These are phyloP conservation scores for Carapus acus DNA, from an alignment of 2,797 vertebrate species.

Conservation along the genomic window DNA sequence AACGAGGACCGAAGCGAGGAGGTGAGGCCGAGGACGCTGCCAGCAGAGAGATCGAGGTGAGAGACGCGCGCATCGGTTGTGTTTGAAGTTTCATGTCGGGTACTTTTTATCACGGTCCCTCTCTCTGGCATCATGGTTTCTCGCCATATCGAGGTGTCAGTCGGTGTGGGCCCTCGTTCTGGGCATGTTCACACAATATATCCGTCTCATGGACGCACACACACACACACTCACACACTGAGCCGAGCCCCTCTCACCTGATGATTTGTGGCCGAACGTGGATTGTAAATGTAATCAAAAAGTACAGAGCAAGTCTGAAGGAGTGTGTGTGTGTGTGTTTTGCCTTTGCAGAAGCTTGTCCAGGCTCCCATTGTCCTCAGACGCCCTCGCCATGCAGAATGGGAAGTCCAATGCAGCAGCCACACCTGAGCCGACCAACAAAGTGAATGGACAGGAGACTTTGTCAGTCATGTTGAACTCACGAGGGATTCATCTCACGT, in stretches of 20 bases:
- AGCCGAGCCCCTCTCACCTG: neutral
- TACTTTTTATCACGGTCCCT: no score
- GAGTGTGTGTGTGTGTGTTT: conserved; percentile 10
- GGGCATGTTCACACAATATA: neutral
- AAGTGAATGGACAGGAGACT: no score
- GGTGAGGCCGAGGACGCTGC: conserved; percentile 32
- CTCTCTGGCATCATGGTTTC: no score
- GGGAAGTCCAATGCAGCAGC: conserved; percentile 47
- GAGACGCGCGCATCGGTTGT: no score
- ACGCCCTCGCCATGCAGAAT: conserved; percentile 52
- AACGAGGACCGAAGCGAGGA: conserved; percentile 54
- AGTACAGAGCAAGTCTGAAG: no score
- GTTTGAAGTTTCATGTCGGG: no score
- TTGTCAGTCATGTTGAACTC: no score
- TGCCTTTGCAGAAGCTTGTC: conserved; percentile 65
- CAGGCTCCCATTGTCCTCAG: conserved; percentile 62
- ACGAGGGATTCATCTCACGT: no score
- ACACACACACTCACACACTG: conserved; percentile 12
- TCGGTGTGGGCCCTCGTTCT: neutral
- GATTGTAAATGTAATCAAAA: conserved; percentile 11
- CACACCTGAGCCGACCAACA: conserved; percentile 49
- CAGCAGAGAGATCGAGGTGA: conserved; percentile 70
- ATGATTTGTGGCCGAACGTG: conserved; percentile 18
- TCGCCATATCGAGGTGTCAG: no score
- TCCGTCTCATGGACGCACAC: neutral